Conservation (phyloP, 2,888 invertebrate genomes). For the Phortica okadai region DNA sequence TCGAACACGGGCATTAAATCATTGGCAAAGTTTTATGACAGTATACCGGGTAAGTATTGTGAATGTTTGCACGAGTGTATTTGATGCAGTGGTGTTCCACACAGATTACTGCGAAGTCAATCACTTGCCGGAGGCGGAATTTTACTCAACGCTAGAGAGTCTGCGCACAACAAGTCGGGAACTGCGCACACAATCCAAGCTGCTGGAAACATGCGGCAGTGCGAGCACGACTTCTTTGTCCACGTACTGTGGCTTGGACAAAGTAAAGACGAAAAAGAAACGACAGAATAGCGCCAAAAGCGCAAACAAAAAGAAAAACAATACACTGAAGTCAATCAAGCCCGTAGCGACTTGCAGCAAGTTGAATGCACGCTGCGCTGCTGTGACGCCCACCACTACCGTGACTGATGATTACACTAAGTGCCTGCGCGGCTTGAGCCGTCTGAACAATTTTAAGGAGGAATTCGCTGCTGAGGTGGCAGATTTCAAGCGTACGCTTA, state of each 20-base stretch:
- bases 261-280: slow-evolving; percentile 51
- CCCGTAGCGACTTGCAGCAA: neutral
- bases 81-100: slow-evolving; percentile 7
- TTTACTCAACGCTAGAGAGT: slow-evolving; percentile 83
- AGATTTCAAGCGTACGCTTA: slow-evolving; percentile 60
- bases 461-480: slow-evolving; percentile 63
- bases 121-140: slow-evolving; percentile 85
- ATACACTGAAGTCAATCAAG: slow-evolving; percentile 5
- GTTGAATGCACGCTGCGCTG: slow-evolving; percentile 8
- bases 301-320: slow-evolving; percentile 49
- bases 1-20: slow-evolving; percentile 78
- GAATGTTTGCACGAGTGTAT: neutral
- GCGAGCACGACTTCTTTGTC: slow-evolving; percentile 44
- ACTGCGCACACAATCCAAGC: slow-evolving; percentile 57
- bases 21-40: slow-evolving; percentile 84
- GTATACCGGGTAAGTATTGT: slow-evolving; percentile 80
- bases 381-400: slow-evolving; percentile 44
- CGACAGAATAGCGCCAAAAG: slow-evolving; percentile 44
- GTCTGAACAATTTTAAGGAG: slow-evolving; percentile 60
- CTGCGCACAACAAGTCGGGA: slow-evolving; percentile 70
- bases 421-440: slow-evolving; percentile 55
- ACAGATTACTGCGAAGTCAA: slow-evolving; percentile 85
- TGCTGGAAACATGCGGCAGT: slow-evolving; percentile 46
- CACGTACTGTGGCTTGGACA: slow-evolving; percentile 25
- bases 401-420: slow-evolving; percentile 60